Base-by-base conservation (phyloP, 2,113 vertebrate species). In the Perca fluviatilis region DNA sequence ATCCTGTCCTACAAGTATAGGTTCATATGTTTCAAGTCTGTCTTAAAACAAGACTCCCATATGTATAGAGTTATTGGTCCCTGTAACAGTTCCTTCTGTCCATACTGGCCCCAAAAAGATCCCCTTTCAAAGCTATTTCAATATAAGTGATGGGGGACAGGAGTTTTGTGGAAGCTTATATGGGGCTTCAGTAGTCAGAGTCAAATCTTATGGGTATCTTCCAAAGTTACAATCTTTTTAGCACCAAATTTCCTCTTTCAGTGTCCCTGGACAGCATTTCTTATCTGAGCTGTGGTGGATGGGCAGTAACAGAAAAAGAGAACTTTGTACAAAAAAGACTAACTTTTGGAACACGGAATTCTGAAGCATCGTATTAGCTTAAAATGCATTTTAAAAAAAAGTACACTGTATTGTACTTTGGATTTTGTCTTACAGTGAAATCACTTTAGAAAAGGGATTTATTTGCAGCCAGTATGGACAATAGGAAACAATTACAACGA, bases 101-200 rank as follows among this genome's bases (percentile, higher is more conserved):
- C 8, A 43, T 19, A 65, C 13, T 69, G 64, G 19, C 16, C 2
- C 0, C n/a, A 51, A 36, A 68, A 5, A 56, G 5, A 56, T 56
- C 16, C 7, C 6, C 13, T 67, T 6, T 61, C 4, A 11, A 16
- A 68, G 11, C 15, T 27, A 10, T 25, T 76, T 53, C 6, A 71
- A n/a, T 36, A n/a, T 77, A 33, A 54, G 11, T 33, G 49, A 33
- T 14, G 43, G 3, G n/a, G 18, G 25, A 71, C 69, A 71, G 9
- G 19, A 56, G 15, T 76, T 81, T 54, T 73, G 30, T 43, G 60
- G 15, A 69, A 68, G 62, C 4, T 80, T 33, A 69, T 56, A 49
- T 58, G 61, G 46, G 49, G 50, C 15, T 53, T 67, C 18, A 79
- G 64, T 60, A 67, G 56, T 63, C 1, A 1, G 49, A 67, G 65